Base-by-base conservation (phyloP, 2,113 vertebrate species). In the Talpa occidentalis region DNA sequence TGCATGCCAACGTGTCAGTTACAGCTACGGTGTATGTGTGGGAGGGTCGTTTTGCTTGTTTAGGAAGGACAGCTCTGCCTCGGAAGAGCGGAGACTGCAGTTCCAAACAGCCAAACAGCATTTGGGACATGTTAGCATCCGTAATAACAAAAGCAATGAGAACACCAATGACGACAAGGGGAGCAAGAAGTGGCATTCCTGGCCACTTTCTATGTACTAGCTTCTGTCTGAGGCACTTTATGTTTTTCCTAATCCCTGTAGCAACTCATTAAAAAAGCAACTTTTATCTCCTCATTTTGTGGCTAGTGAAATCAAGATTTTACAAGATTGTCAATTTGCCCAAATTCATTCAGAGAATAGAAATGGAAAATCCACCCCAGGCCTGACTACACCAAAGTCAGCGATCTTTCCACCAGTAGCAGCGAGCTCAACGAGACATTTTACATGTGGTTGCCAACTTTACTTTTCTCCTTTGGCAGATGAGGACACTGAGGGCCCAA, bases 31-130 rank as follows among this genome's bases (percentile, higher is more conserved):
- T 28, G n/a, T 14, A 22, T 62, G 59, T 59, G 59, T 17, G 24
- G 26, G 28, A 30, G 49, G 40, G n/a, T 21, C 3, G 15, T 64
- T 60, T 59, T 49, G 47, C 54, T 88, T 26, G 42, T 15, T 40
- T 56, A 67, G 84, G 19, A 86, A 79, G 37, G 40, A 54, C 10
- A 24, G 24, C 12, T 64, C 5, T 90, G 24, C 26, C 49, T 69
- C 69, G 35, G 79, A 76, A 69, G 59, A 79, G 40, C 24, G 2
- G 64, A 84, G 52, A 90, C 30, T 42, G 35, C 72, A 44, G 64
- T 77, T 88, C 82, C 69, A 82, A 91, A 72, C 0, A 84, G 72
- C 16, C 62, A 44, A 90, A 67, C 70, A 56, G 69, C 85, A 85
- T 42, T 77, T 28, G 28, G n/a, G 28, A 73, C n/a, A 10, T 14